A percentile compares a stretch with the other conserved stretches of the same genome.
These are phyloP conservation scores for Lycaon pictus DNA, from an alignment of 2,113 vertebrate genomes.

Conservation along the genomic window DNA sequence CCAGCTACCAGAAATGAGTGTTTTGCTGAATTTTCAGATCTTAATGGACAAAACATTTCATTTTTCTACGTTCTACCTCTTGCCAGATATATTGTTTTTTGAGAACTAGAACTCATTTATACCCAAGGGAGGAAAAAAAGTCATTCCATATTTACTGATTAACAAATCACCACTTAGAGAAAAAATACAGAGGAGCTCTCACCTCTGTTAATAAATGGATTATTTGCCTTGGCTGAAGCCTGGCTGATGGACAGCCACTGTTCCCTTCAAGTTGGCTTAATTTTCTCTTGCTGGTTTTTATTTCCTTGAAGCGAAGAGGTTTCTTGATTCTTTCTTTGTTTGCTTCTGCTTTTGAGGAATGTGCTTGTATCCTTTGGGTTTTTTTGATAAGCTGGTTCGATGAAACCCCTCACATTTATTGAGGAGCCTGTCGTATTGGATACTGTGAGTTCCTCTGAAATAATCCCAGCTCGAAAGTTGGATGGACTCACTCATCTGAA, in stretches of 20 bases:
- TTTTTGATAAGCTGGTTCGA: neutral
- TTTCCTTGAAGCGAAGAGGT: conserved; percentile 40
- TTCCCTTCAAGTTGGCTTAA: neutral
- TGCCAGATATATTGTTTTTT: conserved; percentile 10
- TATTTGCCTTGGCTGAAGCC: neutral
- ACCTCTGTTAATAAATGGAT: neutral
- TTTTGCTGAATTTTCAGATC: conserved; percentile 49
- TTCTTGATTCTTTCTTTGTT: conserved; percentile 7
- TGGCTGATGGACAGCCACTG: neutral
- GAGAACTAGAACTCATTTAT: conserved; percentile 58
- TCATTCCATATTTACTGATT: conserved; percentile 27
- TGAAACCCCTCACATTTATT: neutral
- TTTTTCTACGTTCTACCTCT: conserved; percentile 11
- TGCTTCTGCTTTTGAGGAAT: conserved; percentile 58
- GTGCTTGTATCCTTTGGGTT: neutral
- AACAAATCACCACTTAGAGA: conserved; percentile 46
- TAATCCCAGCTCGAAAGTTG: neutral
- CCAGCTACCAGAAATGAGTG: neutral
- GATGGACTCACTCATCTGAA: neutral
- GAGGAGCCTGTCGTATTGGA: neutral
- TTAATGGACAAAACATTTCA: conserved; percentile 12
- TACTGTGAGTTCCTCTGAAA: neutral
- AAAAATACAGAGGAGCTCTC: neutral
- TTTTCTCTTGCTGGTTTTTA: neutral
- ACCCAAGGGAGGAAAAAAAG: conserved; percentile 65